Percentiles rank a stretch among this genome's conserved stretches.
These are phyloP conservation scores for Phymorhynchus buccinoides DNA, from an alignment of 1,140 invertebrate genomes.

Conservation along the genomic window DNA sequence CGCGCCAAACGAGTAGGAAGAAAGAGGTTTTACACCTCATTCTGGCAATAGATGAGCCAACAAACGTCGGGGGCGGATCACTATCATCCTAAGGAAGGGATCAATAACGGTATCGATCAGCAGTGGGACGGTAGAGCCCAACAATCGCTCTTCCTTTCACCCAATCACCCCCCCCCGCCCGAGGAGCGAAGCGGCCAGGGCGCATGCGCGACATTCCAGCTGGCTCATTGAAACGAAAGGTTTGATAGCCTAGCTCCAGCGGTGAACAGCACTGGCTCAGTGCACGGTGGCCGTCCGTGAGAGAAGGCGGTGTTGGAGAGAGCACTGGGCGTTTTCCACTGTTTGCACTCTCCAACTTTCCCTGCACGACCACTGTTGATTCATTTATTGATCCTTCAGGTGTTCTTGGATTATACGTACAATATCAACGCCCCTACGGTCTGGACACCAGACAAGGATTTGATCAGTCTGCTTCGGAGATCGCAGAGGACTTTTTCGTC, in stretches of 20 bases:
- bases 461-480: not conserved
- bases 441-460: not conserved
- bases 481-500: not conserved
- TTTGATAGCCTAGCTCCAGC: constrained; percentile 14
- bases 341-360: constrained; percentile 8
- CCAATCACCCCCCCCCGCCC: no score
- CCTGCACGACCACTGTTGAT: not conserved
- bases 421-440: not conserved
- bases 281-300: not conserved
- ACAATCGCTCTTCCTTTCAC: not conserved
- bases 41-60: not conserved
- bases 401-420: not conserved
- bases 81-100: not conserved
- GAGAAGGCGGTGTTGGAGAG: constrained; percentile 5
- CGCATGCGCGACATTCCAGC: constrained; percentile 40
- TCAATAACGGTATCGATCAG: not conserved
- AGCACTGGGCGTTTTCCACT: not conserved
- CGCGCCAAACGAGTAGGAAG: constrained; percentile 13
- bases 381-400: not conserved
- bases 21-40: constrained; percentile 28
- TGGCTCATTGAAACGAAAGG: constrained; percentile 39
- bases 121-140: not conserved
- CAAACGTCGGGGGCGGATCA: not conserved
- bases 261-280: not conserved
- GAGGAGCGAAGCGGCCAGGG: not conserved